Base-by-base conservation (phyloP, 2,888 invertebrate species). In the Liodrosophila aerea region DNA sequence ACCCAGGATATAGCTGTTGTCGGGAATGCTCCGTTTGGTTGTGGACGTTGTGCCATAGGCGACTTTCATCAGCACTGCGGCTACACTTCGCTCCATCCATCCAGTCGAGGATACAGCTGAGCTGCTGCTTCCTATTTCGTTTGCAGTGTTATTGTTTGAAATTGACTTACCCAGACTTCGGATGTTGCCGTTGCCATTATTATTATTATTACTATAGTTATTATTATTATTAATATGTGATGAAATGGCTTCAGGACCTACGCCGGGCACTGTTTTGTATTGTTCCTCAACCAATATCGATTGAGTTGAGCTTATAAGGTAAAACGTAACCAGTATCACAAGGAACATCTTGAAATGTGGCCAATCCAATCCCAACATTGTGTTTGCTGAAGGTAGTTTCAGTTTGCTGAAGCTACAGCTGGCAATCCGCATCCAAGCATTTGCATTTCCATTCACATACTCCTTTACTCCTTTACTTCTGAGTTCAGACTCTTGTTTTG, bases 41-140 rank as follows among this genome's bases (percentile, higher is more conserved):
- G 93, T 93, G 1, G 90, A 90, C 27, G 92, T 92, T 54, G 93
- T 93, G 12, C 93, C 93, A 77, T 93, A 93, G 0, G 93, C 93
- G 39, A 94, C 94, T 88, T 94, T 93, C 73, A 93, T 93, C 75
- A 94, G 92, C 46, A 94, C 92, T 15, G 94, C 94, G 5, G 93
- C 93, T 33, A 94, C 92, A 85, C 92, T 93, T 73, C 93, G 92
- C 81, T 94, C 93, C 73, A 93, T 22, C 22, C 22, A 22, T 4
- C 22, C 22, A 22, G 22, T 22, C 22, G 22, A 22, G 4, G 60
- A 58, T 4, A 62, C 62, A 18, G 63, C 73, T 7, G 71, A 49
- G 11, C 56, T 51, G n/a, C 57, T 65, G 8, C 45, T 58, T 30
- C 33, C 29, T 30, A 54, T 16, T n/a, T 41, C 89, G 36, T 64